Conservation (phyloP, 1,140 invertebrate species). For the Drosophila truncata region DNA sequence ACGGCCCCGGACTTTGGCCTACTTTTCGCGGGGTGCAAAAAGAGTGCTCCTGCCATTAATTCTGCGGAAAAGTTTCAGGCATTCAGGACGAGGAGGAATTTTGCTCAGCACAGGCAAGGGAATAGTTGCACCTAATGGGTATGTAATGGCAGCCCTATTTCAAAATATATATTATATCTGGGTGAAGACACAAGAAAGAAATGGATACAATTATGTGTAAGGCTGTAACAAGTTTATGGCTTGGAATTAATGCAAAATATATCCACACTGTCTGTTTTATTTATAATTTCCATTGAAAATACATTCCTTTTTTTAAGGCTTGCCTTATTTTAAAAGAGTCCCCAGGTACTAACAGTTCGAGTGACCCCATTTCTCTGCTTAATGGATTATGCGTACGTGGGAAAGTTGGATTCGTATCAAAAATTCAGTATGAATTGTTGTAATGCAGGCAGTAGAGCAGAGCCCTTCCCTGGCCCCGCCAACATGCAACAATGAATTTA, state of each 20-base stretch:
- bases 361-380: constrained; percentile 1
- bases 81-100: constrained; percentile 15
- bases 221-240: background rate
- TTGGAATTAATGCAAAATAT: background rate
- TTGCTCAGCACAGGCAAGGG: constrained; percentile 1
- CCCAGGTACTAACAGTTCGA: background rate
- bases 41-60: constrained; percentile 42
- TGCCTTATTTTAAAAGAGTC: background rate
- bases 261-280: background rate
- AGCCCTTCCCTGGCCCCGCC: constrained; percentile 1
- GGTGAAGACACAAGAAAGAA: constrained; percentile 5
- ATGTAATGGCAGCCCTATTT: constrained; percentile 16
- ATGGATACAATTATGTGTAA: constrained; percentile 3
- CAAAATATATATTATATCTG: constrained; percentile 25
- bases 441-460: constrained; percentile 51
- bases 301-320: too few species aligned
- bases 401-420: constrained; percentile 57
- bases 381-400: constrained; percentile 43
- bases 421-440: constrained; percentile 75
- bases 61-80: constrained; percentile 28
- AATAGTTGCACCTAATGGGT: constrained; percentile 30
- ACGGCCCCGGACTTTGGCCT: constrained; percentile 42
- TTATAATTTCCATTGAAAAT: background rate
- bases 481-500: constrained; percentile 78
- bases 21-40: constrained; percentile 40